These are phyloP conservation scores for Mastomys natalensis DNA, from an alignment of 2,113 vertebrate genomes.

Conservation along the genomic window DNA sequence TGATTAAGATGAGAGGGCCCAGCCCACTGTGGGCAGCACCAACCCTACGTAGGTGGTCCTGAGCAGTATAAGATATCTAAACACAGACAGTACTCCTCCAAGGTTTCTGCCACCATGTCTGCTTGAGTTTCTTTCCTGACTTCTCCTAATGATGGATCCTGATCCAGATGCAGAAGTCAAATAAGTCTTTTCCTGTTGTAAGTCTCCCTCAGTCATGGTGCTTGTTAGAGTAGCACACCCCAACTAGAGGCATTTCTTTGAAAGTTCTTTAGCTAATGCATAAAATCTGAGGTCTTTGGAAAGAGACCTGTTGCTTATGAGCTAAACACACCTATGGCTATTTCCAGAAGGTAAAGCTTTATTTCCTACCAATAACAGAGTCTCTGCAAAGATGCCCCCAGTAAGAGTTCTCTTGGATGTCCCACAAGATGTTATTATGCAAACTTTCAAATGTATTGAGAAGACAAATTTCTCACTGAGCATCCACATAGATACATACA, in stretches of 20 bases:
- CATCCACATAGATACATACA: background rate
- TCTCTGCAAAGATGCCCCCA: background rate
- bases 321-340: background rate
- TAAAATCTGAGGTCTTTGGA: conserved; percentile 35
- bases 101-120: background rate
- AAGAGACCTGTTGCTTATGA: conserved; percentile 46
- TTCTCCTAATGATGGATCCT: background rate
- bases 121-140: background rate
- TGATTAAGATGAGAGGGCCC: too few species aligned
- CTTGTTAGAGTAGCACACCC: background rate
- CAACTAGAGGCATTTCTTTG: background rate
- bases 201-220: background rate
- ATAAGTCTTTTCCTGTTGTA: background rate
- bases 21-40: background rate
- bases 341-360: conserved; percentile 10
- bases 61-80: background rate
- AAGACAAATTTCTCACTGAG: background rate
- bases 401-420: background rate
- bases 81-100: background rate
- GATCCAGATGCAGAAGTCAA: background rate
- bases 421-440: background rate
- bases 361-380: background rate
- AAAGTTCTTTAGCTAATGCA: conserved; percentile 62
- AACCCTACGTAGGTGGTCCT: too few species aligned
- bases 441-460: conserved; percentile 10